Evolutionary conservation across 64 coral and sea anemone species (phyloP), one percentile per base, ranked within the genome.

Genomic region (Exaiptasia diaphana): DNA sequence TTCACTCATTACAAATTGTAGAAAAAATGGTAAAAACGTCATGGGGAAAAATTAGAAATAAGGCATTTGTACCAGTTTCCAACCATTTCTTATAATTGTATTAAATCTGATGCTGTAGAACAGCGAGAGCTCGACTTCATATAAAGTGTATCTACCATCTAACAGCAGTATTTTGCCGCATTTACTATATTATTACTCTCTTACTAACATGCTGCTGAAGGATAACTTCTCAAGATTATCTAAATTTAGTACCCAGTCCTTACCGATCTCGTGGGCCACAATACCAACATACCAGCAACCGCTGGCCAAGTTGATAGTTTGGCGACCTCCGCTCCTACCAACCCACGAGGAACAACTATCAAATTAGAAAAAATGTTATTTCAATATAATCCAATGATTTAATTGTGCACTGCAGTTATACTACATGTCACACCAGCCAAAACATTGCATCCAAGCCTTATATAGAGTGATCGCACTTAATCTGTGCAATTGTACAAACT

Each of bases 221-320:
- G n/a, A n/a, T n/a, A n/a, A n/a, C n/a, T n/a, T n/a, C n/a, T n/a
- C n/a, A n/a, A n/a, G n/a, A n/a, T n/a, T n/a, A n/a, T n/a, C 15
- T 46, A 7, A 7, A 7, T 8, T 13, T 9, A 38, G 5, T 17
- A 38, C 14, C 18, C 7, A 15, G 5, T 41, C 13, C 60, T 37
- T n/a, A 94, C 91, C 91, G 50, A 94, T 94, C 80, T 94, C 91
- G 35, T 94, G 91, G 22, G 91, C 91, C 2, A 94, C 91, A 58
- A 94, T 89, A 25, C 91, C 91, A 13, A n/a, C 39, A 26, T 31
- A 0, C 91, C 91, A 94, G 43, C 91, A 94, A 4, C 85, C 91
- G 15, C 67, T 20, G 3, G 80, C 91, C 17, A 94, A 67, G 21
- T 73, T 88, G 74, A 94, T 94, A 61, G 83, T 61, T 30, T 94